Evolutionary conservation across 2,113 vertebrate genomes (phyloP), one percentile per base, ranked within the genome.

Genomic region (Phaetusa simplex): DNA sequence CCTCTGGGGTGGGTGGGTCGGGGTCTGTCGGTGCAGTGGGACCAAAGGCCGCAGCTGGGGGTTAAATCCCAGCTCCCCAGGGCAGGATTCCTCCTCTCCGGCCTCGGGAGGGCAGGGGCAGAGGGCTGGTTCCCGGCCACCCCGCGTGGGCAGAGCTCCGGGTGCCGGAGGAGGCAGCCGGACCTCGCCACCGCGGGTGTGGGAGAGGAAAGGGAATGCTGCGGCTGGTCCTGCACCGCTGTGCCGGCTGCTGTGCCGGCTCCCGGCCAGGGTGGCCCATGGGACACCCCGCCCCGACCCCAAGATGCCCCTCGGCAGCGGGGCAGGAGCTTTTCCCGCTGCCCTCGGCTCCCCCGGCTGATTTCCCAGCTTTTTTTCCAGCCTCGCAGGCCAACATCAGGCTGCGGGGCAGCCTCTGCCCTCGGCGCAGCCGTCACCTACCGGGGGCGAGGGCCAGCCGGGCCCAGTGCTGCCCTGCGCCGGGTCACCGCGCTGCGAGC

Each of bases 301-400:
- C 34, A 4, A 2, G 11, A 4, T 12, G 12, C 30, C 30, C 58
- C 69, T 32, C 2, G 3, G 47, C 3, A 3, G 38, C 26, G 47
- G 8, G 20, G 20, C 49, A 18, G 53, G 53, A 32, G 64, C n/a
- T 47, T 14, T 34, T 12, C 14, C 26, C 4, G 21, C 70, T 7
- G 21, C 29, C 0, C 23, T 12, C 18, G 2, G n/a, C n/a, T 58
- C n/a, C 52, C 23, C 42, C 1, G 15, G n/a, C 6, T 4, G 5
- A 2, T 36, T 26, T 43, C 66, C 76, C 65, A 22, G 15, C 66
- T 14, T 27, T 49, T 40, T 36, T 36, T 27, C 74, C 67, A 14
- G 14, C 42, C 49, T 29, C 45, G 2, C 29, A 45, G 12, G 3
- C 12, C 23, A 30, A 15, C 27, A 2, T 3, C 34, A 4, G 22